Conservation (phyloP, 2,113 vertebrate genomes). For the Emydura subglobosa region DNA sequence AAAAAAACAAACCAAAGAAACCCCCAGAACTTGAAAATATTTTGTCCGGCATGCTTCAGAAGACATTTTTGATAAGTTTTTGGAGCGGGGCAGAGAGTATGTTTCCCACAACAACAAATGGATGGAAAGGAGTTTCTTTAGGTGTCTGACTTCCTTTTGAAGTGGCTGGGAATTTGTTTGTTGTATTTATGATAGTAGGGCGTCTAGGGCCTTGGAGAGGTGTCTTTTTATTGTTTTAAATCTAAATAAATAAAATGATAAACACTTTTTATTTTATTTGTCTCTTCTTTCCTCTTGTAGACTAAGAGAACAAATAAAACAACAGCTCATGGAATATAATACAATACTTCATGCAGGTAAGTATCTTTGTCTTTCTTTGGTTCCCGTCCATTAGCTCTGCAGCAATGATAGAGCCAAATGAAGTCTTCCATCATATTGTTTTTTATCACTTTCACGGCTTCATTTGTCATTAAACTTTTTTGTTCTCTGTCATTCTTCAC, state of each 20-base stretch:
- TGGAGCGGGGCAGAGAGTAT: neutral
- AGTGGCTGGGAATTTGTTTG: neutral
- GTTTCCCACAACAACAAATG: neutral
- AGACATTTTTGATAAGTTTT: neutral
- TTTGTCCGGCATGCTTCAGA: neutral
- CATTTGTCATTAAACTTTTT: neutral
- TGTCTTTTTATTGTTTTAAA: neutral
- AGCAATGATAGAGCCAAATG: neutral
- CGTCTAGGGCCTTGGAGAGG: neutral
- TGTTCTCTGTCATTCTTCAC: neutral
- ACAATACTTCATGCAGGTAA: conserved; percentile 31
- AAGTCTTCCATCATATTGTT: neutral
- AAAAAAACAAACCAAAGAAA: neutral
- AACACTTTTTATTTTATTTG: neutral
- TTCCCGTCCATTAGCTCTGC: neutral
- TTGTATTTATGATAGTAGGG: neutral
- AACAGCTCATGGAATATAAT: conserved; percentile 65
- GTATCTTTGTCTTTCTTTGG: neutral
- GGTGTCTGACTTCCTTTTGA: neutral
- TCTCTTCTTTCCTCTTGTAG: conserved; percentile 33
- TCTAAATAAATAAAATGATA: neutral
- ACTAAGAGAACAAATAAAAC: conserved; percentile 62
- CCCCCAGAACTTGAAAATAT: neutral
- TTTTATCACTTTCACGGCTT: neutral
- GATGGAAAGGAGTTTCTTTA: neutral